These are phyloP conservation scores for Nyctibius bracteatus DNA, from an alignment of 2,113 vertebrate genomes.

Conservation along the genomic window DNA sequence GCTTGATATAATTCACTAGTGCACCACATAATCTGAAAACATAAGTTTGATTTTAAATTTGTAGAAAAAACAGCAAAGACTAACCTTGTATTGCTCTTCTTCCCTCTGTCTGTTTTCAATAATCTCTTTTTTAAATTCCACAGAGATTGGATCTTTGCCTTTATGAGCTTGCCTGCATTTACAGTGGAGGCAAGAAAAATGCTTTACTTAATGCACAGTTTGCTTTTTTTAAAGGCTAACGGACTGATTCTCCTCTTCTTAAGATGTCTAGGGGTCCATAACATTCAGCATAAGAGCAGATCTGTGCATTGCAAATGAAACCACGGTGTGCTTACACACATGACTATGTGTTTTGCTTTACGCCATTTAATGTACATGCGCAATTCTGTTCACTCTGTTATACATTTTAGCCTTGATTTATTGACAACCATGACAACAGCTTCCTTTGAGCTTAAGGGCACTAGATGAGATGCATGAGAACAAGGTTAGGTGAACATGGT, in stretches of 20 bases:
- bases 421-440: not conserved
- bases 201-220: not conserved
- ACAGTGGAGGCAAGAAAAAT: not conserved
- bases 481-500: not conserved
- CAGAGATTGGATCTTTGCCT: constrained; percentile 78
- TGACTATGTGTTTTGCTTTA: not conserved
- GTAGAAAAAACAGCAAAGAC: not conserved
- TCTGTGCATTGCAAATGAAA: not conserved
- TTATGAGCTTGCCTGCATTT: constrained; percentile 80
- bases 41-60: not conserved
- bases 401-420: not conserved
- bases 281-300: not conserved
- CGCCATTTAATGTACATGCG: not conserved
- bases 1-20: not conserved
- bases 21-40: not conserved
- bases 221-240: not conserved
- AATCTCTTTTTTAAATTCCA: constrained; percentile 67
- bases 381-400: not conserved
- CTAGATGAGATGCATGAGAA: not conserved
- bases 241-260: not conserved
- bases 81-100: constrained; percentile 78
- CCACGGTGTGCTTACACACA: not conserved
- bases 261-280: not conserved
- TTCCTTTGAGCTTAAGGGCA: not conserved
- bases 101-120: constrained; percentile 70